Base-by-base conservation (phyloP, 2,797 vertebrate species). In the Martes flavigula region DNA sequence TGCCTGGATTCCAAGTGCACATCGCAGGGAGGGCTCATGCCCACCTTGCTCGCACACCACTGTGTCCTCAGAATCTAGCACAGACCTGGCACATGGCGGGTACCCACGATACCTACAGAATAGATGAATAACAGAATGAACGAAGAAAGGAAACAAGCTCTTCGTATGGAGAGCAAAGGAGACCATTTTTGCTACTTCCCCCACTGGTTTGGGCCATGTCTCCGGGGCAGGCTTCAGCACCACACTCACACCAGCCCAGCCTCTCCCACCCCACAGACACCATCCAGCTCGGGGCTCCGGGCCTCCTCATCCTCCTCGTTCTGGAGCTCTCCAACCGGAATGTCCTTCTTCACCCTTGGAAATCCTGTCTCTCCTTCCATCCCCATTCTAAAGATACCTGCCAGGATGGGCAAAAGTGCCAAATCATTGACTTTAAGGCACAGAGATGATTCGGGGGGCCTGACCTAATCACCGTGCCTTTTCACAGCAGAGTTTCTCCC, bases 281-380 rank as follows among this genome's bases (percentile, higher is more conserved):
- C 0, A 1, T 1, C 20, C 43, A 25, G 38, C 11, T 4, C 1
- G 6, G 5, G 32, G 9, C 56, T 2, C 25, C 7, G 40, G 20
- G 23, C 40, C 20, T 25, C 17, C 54, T n/a, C 60, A 6, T 20
- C 8, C 5, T 40, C 32, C 51, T 30, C 30, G 10, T 11, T 88
- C 66, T 35, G 9, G 20, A 51, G 25, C 30, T 75, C 54, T 88
- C 27, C 12, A 0, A 30, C 58, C 25, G 27, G 17, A 58, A 60
- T 25, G 12, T 35, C 10, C 25, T 10, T 43, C 83, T 32, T 51
- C 40, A 58, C 27, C 43, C 20, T 79, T 70, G 48, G 70, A 46
- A 84, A 70, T 17, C 48, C n/a, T 56, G 0, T 13, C 23, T 48
- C 58, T 35, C 51, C 54, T 43, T 73, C 35, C 18, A 1, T 21